phyloP scores from a whole-genome alignment of 2,888 invertebrate species.

The Latrodectus elegans region DNA sequence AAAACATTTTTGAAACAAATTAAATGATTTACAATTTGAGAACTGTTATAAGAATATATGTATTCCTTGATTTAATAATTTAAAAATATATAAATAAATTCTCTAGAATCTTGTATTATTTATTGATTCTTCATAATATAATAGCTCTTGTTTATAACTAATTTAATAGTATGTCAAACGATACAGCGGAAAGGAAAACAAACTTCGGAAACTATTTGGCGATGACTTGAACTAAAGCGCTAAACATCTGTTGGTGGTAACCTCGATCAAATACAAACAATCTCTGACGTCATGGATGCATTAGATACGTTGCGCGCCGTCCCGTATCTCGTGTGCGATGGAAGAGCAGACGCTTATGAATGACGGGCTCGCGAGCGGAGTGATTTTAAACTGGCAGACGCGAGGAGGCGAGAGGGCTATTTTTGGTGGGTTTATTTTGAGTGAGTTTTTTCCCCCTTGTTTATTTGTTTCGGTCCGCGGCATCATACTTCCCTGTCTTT shows the following conservation, averaged over 20 bases:
- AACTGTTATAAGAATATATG: too few relatives aligned
- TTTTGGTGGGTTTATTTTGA: constrained; percentile 37
- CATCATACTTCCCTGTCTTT: background rate
- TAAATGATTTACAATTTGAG: too few relatives aligned
- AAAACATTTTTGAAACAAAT: too few relatives aligned
- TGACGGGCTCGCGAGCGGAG: constrained; percentile 30
- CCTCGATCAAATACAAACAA: constrained; percentile 40
- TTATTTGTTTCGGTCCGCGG: background rate
- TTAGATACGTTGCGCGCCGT: constrained; percentile 13
- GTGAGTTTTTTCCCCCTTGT: constrained; percentile 8
- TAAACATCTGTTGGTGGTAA: constrained; percentile 5
- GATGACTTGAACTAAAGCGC: background rate
- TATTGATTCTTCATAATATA: too few relatives aligned
- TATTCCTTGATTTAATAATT: too few relatives aligned
- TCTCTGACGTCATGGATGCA: constrained; percentile 34
- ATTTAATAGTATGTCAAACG: too few relatives aligned
- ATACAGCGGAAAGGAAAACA: too few relatives aligned
- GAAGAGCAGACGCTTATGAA: constrained; percentile 39
- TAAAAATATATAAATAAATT: too few relatives aligned
- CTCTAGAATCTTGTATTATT: too few relatives aligned
- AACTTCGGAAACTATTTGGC: too few relatives aligned
- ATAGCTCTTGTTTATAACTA: too few relatives aligned
- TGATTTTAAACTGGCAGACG: constrained; percentile 45
- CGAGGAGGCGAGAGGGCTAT: constrained; percentile 30
- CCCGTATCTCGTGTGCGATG: constrained; percentile 23